Conservation (phyloP, 2,888 invertebrate species). For the Fabriciana adippe region DNA sequence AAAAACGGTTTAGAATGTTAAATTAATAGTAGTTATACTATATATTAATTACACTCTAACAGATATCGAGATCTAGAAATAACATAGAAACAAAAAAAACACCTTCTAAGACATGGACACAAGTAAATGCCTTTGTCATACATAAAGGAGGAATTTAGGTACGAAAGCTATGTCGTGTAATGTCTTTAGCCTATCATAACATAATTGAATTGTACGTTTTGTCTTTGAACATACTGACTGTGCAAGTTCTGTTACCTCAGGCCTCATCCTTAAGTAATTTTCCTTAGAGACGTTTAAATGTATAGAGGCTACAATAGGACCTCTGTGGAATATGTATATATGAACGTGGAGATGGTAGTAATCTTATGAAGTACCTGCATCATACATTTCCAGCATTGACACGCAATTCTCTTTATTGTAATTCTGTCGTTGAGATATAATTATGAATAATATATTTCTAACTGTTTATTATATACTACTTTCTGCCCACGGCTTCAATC, state of each 20-base stretch:
- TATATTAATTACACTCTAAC: too few relatives aligned
- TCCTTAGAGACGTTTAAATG: conserved; percentile 27
- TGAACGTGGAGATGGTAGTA: conserved; percentile 19
- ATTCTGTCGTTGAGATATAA: not conserved
- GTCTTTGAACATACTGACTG: conserved; percentile 16
- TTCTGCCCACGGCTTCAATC: too few relatives aligned
- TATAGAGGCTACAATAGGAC: conserved; percentile 31
- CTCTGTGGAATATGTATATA: conserved; percentile 22
- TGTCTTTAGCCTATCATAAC: not conserved
- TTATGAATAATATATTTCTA: not conserved
- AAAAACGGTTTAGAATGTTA: not conserved
- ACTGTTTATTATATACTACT: too few relatives aligned
- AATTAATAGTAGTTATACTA: not conserved
- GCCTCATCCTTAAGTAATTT: conserved; percentile 29
- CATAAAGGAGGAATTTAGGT: too few relatives aligned
- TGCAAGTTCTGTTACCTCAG: conserved; percentile 25
- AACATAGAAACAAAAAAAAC: too few relatives aligned
- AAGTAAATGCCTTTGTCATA: too few relatives aligned
- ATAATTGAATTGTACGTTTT: conserved; percentile 13
- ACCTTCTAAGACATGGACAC: too few relatives aligned
- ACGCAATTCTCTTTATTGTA: too few relatives aligned
- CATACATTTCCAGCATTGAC: too few relatives aligned
- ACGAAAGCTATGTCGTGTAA: not conserved
- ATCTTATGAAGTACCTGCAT: too few relatives aligned
- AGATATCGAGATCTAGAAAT: too few relatives aligned